Conservation (phyloP, 2,797 vertebrate genomes). For the Coregonus suidteri region DNA sequence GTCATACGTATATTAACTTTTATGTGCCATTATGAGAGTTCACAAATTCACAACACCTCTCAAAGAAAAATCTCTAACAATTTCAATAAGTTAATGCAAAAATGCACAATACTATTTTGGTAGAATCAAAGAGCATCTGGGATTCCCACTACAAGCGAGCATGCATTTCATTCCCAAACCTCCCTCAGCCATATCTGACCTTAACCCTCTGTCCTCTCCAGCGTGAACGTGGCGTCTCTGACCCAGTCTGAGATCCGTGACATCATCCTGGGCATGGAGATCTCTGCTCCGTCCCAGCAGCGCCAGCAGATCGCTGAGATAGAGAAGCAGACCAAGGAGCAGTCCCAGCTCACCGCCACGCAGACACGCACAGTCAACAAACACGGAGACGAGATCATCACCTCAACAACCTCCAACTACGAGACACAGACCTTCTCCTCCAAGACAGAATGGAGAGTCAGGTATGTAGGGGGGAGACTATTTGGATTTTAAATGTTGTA, state of each 20-base stretch:
- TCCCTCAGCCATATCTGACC: not conserved
- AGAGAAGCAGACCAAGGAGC: constrained; percentile 99
- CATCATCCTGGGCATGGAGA: constrained; percentile 99
- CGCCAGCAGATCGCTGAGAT: constrained; percentile 99
- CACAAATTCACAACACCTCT: not conserved
- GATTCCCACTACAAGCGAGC: not conserved
- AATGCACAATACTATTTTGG: not conserved
- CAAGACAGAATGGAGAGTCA: constrained; percentile 98
- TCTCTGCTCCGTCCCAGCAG: constrained; percentile 97
- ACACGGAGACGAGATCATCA: constrained; percentile 98
- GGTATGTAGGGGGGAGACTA: constrained; percentile 69
- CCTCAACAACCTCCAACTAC: constrained; percentile 98
- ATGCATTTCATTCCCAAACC: not conserved
- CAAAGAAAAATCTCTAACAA: not conserved
- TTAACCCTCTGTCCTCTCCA: constrained; percentile 57
- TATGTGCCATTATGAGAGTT: not conserved
- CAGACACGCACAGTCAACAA: constrained; percentile 99
- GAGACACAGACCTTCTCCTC: constrained; percentile 99
- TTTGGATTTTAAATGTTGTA: not conserved
- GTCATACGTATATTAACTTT: not conserved
- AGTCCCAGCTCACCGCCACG: constrained; percentile 96
- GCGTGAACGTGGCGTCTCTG: constrained; percentile 96
- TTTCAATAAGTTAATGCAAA: not conserved
- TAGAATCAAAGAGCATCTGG: not conserved
- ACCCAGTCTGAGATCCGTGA: constrained; percentile 98